These are phyloP conservation scores for Stenodera caucasica DNA, from an alignment of 2,888 invertebrate species.

Conservation along the genomic window DNA sequence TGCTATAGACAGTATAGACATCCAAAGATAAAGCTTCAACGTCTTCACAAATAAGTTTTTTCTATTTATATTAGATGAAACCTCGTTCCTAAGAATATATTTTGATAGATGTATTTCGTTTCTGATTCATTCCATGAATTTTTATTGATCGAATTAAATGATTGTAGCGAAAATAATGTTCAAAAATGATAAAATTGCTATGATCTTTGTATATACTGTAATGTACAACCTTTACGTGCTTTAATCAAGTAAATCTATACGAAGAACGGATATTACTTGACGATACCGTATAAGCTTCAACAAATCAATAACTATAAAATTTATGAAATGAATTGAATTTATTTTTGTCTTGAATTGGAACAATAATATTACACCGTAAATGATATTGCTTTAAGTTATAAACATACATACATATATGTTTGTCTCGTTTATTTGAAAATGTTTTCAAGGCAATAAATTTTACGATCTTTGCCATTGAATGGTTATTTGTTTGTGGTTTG, in stretches of 20 bases:
- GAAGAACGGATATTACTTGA: slow-evolving; percentile 47
- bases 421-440: slow-evolving; percentile 36
- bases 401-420: not conserved
- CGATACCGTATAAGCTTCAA: slow-evolving; percentile 44
- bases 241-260: slow-evolving; percentile 48
- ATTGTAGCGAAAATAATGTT: slow-evolving; percentile 16
- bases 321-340: slow-evolving; percentile 38
- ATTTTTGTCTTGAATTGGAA: slow-evolving; percentile 30
- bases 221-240: slow-evolving; percentile 51
- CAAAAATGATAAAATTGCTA: slow-evolving; percentile 39
- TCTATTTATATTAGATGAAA: not conserved
- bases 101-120: not conserved
- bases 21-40: not conserved
- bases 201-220: slow-evolving; percentile 41
- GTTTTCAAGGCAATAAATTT: slow-evolving; percentile 38
- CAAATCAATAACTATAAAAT: slow-evolving; percentile 45
- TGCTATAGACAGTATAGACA: not conserved
- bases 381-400: slow-evolving; percentile 34
- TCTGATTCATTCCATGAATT: not conserved
- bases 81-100: no score
- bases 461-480: slow-evolving; percentile 25
- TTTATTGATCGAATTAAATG: not conserved
- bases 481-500: slow-evolving; percentile 20
- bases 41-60: not conserved
- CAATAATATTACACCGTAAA: slow-evolving; percentile 34